Base-by-base conservation (phyloP, 2,797 vertebrate genomes). In the Philypnodon macrostomus region DNA sequence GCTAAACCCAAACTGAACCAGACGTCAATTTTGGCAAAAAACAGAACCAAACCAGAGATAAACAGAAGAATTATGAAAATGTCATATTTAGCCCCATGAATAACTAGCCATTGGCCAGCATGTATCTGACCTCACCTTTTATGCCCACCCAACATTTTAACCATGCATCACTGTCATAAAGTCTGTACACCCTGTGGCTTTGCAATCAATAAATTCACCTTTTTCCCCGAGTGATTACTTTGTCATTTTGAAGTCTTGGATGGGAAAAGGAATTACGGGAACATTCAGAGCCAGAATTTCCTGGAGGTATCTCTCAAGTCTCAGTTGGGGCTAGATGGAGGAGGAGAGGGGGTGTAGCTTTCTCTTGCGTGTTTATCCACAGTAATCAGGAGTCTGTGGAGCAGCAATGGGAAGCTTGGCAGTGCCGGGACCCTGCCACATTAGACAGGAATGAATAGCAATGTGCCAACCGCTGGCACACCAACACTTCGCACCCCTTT, bases 351-450 rank as follows among this genome's bases (percentile, higher is more conserved):
- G 62, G 65, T 56, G 55, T 12, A 52, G 82, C 79, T 84, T n/a
- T 64, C 76, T 81, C 80, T 73, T 84, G 74, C 51, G 63, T 85
- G 83, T 86, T 87, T 87, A 85, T 84, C 86, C 85, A 86, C 82
- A 85, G 77, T 82, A 87, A 87, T 88, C 82, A 87, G 81, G 79
- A 84, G 80, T 86, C 78, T 77, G 77, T 81, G 82, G 80, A 80
- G 74, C 79, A 76, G 78, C 75, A 81, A 77, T 64, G 48, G 56
- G 67, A n/a, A 63, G 77, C 70, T 82, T 83, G 86, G 84, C 81
- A 85, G 71, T 57, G 72, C 49, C 67, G 74, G 59, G 67, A 70
- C 75, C 62, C 78, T 72, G 83, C 75, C 76, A 81, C 80, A 85
- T 85, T 85, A 83, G 81, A 83, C 81, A 74, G 82, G 77, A 79